Base-by-base conservation (phyloP, 1,140 invertebrate species). In the Heliothis subflexa region DNA sequence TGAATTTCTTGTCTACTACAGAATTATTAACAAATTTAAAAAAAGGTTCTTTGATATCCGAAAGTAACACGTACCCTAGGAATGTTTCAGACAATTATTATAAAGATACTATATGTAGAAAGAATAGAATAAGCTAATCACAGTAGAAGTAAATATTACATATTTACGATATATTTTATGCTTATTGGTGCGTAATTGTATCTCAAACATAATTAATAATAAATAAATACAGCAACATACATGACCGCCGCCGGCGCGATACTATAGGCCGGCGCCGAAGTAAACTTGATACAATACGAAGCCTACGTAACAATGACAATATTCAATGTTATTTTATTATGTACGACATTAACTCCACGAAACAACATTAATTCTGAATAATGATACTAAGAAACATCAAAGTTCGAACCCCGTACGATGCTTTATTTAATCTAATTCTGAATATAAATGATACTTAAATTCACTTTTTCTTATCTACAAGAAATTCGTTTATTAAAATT, bases 91-190 rank as follows among this genome's bases (percentile, higher is more conserved):
- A 89, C 83, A 90, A 89, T 85, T 86, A 86, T 83, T 83, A 91
- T 89, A 88, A 87, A 86, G 47, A 78, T 80, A 87, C 55, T 87
- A 89, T 82, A 40, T 40, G 33, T 40, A 88, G 79, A 89, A 84
- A 87, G 83, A 89, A 91, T 83, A 91, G 88, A 88, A 89, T 83
- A 89, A 86, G 84, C 83, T 88, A 89, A 93, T 94, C 91, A 94
- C 91, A 94, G 86, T 81, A 82, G 87, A 93, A 87, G 89, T 89
- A 90, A 90, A 93, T 92, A 92, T 89, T 86, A 91, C 83, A 90
- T 87, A 91, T 89, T 91, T 90, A 90, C 86, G 83, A 89, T 83
- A 85, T 84, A 90, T 84, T 74, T 85, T 83, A 87, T 87, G 85
- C 81, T 81, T 85, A 86, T 81, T 81, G 82, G 82, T 79, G 83